Evolutionary conservation across 2,888 invertebrate genomes (phyloP).

Genomic region (Drosophila planitibia): DNA sequence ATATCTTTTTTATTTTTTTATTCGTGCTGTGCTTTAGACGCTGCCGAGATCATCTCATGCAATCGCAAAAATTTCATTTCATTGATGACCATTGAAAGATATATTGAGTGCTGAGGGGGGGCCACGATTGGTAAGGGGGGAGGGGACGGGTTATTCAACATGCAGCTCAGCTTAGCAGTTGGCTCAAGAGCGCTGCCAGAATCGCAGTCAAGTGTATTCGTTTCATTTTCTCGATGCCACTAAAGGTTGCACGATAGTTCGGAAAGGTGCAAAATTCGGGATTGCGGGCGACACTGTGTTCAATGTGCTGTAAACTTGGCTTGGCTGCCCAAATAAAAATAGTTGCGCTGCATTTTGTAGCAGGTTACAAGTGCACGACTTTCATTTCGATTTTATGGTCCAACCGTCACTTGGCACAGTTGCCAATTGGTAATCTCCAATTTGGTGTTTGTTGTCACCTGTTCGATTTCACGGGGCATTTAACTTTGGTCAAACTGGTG

Average conservation of each 20-base stretch:
- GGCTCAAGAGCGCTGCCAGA: slow-evolving; percentile 6
- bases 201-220: slow-evolving; percentile 6
- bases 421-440: slow-evolving; percentile 9
- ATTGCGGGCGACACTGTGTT: slow-evolving; percentile 33
- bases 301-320: slow-evolving; percentile 54
- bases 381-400: slow-evolving; percentile 29
- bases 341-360: slow-evolving; percentile 28
- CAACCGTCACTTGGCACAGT: background rate
- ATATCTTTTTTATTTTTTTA: background rate
- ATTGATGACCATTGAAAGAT: background rate
- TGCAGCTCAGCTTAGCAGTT: background rate
- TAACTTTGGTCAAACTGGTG: slow-evolving; percentile 1
- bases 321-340: slow-evolving; percentile 43
- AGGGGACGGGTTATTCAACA: background rate
- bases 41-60: background rate
- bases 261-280: slow-evolving; percentile 2
- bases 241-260: background rate
- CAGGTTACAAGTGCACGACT: slow-evolving; percentile 15
- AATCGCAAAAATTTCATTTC: background rate
- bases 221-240: background rate
- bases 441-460: slow-evolving; percentile 21
- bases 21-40: background rate
- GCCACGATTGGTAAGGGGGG: background rate
- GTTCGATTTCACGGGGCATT: slow-evolving; percentile 26
- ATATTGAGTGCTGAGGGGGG: background rate